Conservation (phyloP, 1,140 invertebrate genomes). For the Brevipalpus yothersi region DNA sequence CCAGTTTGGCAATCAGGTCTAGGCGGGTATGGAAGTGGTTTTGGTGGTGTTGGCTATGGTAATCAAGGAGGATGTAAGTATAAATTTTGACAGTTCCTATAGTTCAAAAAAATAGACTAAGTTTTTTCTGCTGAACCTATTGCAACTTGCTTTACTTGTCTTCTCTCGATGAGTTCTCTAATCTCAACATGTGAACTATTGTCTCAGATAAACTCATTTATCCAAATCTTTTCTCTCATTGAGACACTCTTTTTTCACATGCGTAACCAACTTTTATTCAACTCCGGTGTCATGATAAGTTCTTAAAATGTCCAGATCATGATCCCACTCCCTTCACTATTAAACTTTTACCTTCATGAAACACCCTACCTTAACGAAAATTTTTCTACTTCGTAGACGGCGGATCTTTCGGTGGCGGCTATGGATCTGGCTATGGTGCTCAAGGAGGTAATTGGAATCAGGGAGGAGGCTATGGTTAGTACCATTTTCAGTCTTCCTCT, state of each 20-base stretch:
- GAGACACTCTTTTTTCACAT: no score
- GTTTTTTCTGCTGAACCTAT: no score
- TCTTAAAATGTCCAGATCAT: neutral
- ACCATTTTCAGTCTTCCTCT: neutral
- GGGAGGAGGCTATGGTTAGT: neutral
- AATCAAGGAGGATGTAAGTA: neutral
- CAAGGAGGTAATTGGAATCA: conserved; percentile 1
- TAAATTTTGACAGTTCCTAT: neutral
- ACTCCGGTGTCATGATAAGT: neutral
- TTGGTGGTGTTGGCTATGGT: conserved; percentile 3
- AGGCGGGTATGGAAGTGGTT: conserved; percentile 1
- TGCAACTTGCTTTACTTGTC: no score
- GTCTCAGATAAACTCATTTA: no score
- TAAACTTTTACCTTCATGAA: neutral
- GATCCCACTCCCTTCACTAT: neutral
- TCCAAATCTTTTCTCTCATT: no score
- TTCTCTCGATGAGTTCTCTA: no score
- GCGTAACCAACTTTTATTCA: neutral
- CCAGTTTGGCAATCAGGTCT: conserved; percentile 5
- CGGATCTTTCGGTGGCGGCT: neutral
- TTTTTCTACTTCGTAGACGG: neutral
- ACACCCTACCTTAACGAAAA: neutral
- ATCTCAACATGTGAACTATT: no score
- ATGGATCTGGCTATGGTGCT: neutral
- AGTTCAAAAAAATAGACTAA: no score